Evolutionary conservation across 2,113 vertebrate species (phyloP).

Genomic region (Prionailurus bengalensis): DNA sequence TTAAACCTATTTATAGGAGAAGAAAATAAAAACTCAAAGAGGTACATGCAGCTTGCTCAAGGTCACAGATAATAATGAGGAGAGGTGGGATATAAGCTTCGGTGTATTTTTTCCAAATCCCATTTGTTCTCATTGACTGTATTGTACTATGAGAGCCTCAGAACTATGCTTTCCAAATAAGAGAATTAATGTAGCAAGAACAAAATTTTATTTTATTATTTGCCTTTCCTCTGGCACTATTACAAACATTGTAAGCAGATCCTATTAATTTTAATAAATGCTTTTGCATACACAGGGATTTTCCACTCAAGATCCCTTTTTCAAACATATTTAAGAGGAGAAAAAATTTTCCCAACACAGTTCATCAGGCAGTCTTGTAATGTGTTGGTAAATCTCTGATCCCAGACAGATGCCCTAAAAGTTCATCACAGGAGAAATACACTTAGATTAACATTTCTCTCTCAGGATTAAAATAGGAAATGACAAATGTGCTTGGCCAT

Average conservation of each 20-base stretch:
- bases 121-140: background rate
- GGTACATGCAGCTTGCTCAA: background rate
- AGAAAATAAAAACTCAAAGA: slow-evolving; percentile 23
- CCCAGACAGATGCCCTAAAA: slow-evolving; percentile 5
- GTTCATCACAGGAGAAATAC: slow-evolving; percentile 23
- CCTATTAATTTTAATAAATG: slow-evolving; percentile 31
- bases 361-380: background rate
- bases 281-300: background rate
- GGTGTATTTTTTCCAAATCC: background rate
- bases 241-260: background rate
- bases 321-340: slow-evolving; percentile 56
- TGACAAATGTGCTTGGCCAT: background rate
- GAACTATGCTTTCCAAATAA: slow-evolving; percentile 22
- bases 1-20: slow-evolving; percentile 22
- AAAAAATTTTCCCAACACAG: background rate
- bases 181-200: slow-evolving; percentile 11
- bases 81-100: background rate
- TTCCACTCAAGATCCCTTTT: background rate
- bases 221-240: background rate
- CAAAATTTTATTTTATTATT: slow-evolving; percentile 22
- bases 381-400: background rate
- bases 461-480: slow-evolving; percentile 52
- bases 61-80: background rate
- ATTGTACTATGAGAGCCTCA: background rate
- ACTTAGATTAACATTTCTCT: slow-evolving; percentile 22